Percentiles rank a stretch among this genome's conserved stretches.
These are phyloP conservation scores for Anastrepha obliqua DNA, from an alignment of 1,140 invertebrate genomes.

Conservation along the genomic window DNA sequence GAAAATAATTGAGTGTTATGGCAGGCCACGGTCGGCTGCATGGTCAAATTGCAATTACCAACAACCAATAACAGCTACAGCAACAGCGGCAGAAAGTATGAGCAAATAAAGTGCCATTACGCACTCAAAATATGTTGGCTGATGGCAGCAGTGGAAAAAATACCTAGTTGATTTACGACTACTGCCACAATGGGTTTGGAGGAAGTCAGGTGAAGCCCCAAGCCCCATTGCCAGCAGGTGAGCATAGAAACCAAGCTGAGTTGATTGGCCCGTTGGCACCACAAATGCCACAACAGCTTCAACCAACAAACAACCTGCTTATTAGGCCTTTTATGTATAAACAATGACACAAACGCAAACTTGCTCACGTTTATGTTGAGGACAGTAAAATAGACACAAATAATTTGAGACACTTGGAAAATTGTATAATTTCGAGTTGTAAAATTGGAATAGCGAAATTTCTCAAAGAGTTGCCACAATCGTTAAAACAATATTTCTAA, in stretches of 20 bases:
- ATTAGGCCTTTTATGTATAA: neutral
- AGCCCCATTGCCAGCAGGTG: no score
- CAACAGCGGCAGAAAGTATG: no score
- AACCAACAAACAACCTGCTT: conserved; percentile 27
- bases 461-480: no score
- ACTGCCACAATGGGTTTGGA: neutral
- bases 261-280: neutral
- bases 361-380: no score
- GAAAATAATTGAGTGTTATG: conserved; percentile 5
- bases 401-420: no score
- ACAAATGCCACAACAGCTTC: neutral
- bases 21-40: neutral
- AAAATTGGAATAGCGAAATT: no score
- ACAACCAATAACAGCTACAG: neutral
- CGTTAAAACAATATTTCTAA: no score
- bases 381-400: no score
- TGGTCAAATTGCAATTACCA: conserved; percentile 10
- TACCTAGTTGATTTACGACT: neutral
- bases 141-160: neutral
- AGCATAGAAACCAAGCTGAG: neutral
- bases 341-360: neutral
- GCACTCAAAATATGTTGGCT: neutral
- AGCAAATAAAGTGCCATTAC: neutral
- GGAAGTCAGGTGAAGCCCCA: neutral
- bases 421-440: no score